phyloP scores from a whole-genome alignment of 2,113 vertebrate genomes.

The Aspiorhynchus laticeps region DNA sequence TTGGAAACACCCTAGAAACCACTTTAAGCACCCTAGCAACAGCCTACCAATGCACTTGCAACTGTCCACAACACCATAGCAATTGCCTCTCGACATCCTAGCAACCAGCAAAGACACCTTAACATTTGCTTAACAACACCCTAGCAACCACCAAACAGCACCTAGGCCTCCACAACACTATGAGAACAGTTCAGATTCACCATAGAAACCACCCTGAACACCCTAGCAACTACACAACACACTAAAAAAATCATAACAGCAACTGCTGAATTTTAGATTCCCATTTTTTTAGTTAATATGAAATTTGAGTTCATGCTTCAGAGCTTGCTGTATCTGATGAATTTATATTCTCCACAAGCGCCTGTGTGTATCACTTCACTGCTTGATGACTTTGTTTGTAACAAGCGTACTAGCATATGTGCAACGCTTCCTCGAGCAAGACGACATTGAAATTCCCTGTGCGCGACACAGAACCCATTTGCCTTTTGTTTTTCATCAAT shows the following conservation, averaged over 20 bases:
- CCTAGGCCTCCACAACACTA: too few species aligned
- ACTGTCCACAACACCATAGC: neutral
- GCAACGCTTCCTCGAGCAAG: constrained; percentile 24
- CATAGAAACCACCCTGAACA: neutral
- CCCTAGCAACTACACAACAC: neutral
- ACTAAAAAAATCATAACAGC: neutral
- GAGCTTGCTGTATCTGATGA: neutral
- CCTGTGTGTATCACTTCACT: neutral
- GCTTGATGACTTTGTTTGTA: constrained; percentile 27
- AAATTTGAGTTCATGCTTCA: neutral
- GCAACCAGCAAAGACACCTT: neutral
- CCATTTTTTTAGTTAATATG: neutral
- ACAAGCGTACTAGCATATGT: constrained; percentile 21
- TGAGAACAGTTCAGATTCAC: too few species aligned
- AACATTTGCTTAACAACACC: neutral
- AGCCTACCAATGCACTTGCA: neutral
- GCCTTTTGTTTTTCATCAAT: constrained; percentile 47
- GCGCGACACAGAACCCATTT: constrained; percentile 43
- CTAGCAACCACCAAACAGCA: too few species aligned
- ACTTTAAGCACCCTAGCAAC: neutral
- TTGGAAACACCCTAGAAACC: neutral
- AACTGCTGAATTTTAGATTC: neutral
- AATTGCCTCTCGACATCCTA: neutral
- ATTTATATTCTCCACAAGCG: constrained; percentile 7
- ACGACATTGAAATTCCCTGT: constrained; percentile 43